Base-by-base conservation (phyloP, 2,888 invertebrate species). In the Acanthococcus lagerstroemiae region DNA sequence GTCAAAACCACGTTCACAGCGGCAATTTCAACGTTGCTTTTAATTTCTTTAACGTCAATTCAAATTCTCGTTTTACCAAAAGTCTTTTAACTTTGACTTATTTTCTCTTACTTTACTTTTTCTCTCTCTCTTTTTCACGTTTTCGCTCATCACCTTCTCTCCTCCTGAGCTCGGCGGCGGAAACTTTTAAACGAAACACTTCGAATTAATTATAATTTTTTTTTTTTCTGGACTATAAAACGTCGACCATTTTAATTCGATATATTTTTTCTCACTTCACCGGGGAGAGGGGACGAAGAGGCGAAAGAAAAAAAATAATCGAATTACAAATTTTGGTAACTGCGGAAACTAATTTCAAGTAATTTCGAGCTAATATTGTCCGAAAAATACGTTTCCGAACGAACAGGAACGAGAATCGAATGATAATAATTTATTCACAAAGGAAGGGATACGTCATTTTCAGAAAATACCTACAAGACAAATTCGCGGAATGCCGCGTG, bases 1-100 rank as follows among this genome's bases (percentile, higher is more conserved):
- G 61, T 61, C 61, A 61, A 61, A 61, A 61, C 30, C 61, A 61
- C 61, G 61, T 61, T 61, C 48, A 52, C 44, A 19, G 30, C 15
- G 52, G 48, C 26, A 61, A 61, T 61, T 37, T 61, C 52, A 52
- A 61, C 52, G 61, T 54, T 52, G 50, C 44, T 50, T 50, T 61
- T 61, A 61, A 61, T 61, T 61, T 61, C 61, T 61, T 61, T 50
- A 30, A 61, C 61, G 61, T 61, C 61, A 61, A 61, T 61, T 61
- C 24, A 48, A 52, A 58, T 46, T 24, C 25, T 30, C 56, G 3
- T 46, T 6, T 50, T 60, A 4, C 27, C 21, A 61, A 52, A 61
- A 61, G 27, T 30, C 45, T 58, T 58, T 58, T 45, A 46, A 56
- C 56, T 44, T 56, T 30, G 19, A 6, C 9, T 21, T 24, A 26